These are phyloP conservation scores for Lepus americanus DNA, from an alignment of 2,113 vertebrate genomes.

Conservation along the genomic window DNA sequence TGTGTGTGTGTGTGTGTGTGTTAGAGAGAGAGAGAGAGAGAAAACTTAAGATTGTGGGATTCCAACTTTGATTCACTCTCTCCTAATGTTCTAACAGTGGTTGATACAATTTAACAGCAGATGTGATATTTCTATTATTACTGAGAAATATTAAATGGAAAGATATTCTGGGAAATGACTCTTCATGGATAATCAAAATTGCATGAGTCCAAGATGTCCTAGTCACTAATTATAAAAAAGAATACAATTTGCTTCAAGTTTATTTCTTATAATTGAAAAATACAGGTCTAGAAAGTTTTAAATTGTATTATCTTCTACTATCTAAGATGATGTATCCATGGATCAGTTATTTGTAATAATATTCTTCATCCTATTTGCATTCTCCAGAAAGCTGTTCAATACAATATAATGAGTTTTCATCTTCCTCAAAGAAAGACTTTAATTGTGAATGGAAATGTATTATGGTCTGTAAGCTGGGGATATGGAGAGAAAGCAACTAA, in stretches of 20 bases:
- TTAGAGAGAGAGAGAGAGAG: not conserved
- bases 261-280: constrained; percentile 64
- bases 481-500: constrained; percentile 15
- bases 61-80: constrained; percentile 52
- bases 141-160: constrained; percentile 61
- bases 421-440: constrained; percentile 33
- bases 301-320: constrained; percentile 22
- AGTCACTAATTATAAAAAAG: constrained; percentile 71
- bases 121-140: constrained; percentile 77
- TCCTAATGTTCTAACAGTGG: not conserved
- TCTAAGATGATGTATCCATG: constrained; percentile 23
- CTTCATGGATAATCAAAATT: constrained; percentile 76
- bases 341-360: constrained; percentile 43
- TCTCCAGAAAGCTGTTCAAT: constrained; percentile 29
- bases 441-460: not conserved
- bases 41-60: not conserved
- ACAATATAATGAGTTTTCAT: constrained; percentile 42
- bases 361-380: constrained; percentile 57
- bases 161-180: constrained; percentile 74
- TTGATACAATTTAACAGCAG: constrained; percentile 60
- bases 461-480: not conserved
- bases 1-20: not conserved
- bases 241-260: constrained; percentile 63
- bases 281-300: constrained; percentile 31
- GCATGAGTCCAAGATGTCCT: constrained; percentile 70